A percentile compares a stretch with the other conserved stretches of the same genome.
These are phyloP conservation scores for Clostera curtula DNA, from an alignment of 2,888 invertebrate species.

Conservation along the genomic window DNA sequence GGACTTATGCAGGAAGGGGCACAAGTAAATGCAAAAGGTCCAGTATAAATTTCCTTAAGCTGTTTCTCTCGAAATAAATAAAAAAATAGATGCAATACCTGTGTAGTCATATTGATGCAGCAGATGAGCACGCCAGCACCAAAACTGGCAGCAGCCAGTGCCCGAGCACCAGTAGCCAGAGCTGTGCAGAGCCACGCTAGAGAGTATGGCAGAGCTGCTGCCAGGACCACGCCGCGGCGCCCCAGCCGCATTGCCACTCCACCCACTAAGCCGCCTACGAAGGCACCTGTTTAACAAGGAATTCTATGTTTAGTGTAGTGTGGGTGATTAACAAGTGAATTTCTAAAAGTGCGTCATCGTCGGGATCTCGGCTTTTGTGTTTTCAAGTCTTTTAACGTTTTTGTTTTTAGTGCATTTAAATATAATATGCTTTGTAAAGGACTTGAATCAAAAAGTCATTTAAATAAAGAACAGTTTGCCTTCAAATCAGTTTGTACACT, in stretches of 20 bases:
- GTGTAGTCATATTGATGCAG: slow-evolving; percentile 83
- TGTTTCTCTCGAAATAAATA: neutral
- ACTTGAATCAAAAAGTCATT: too few species aligned
- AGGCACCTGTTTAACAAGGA: slow-evolving; percentile 75
- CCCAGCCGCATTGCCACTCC: slow-evolving; percentile 87
- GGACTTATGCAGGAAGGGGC: too few species aligned
- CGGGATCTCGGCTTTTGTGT: too few species aligned
- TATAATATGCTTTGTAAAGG: too few species aligned
- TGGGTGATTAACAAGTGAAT: too few species aligned
- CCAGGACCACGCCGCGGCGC: slow-evolving; percentile 79
- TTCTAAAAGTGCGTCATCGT: too few species aligned
- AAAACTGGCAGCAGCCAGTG: slow-evolving; percentile 86
- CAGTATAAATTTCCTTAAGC: neutral
- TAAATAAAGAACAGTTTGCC: too few species aligned
- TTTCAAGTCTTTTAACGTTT: too few species aligned
- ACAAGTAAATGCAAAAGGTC: too few species aligned
- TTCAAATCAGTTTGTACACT: too few species aligned
- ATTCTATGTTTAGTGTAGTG: too few species aligned
- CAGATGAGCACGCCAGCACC: slow-evolving; percentile 86
- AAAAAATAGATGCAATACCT: slow-evolving; percentile 53
- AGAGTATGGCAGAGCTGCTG: slow-evolving; percentile 82
- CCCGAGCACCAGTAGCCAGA: slow-evolving; percentile 81
- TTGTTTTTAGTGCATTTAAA: too few species aligned
- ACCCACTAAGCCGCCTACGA: slow-evolving; percentile 86
- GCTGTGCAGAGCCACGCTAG: slow-evolving; percentile 87